A percentile compares a stretch with the other conserved stretches of the same genome.
These are phyloP conservation scores for Oryzias curvinotus DNA, from an alignment of 2,113 vertebrate genomes.

Conservation along the genomic window DNA sequence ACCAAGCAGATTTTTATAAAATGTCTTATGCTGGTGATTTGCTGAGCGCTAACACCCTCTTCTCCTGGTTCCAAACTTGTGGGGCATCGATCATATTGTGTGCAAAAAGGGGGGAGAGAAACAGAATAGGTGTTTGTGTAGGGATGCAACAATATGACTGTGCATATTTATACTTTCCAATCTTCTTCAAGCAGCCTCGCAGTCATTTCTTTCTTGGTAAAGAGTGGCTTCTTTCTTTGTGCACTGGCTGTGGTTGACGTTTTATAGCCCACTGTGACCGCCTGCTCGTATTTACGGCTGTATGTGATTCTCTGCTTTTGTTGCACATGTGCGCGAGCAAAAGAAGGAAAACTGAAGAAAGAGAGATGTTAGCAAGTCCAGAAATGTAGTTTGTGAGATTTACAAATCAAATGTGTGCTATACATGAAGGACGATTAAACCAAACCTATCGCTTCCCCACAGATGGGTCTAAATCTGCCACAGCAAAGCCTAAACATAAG, in stretches of 20 bases:
- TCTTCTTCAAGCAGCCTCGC: conserved; percentile 56
- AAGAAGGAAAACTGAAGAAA: conserved; percentile 17
- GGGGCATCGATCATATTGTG: conserved; percentile 26
- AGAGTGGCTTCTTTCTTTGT: conserved; percentile 56
- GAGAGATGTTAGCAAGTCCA: conserved; percentile 25
- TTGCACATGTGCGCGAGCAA: conserved; percentile 14
- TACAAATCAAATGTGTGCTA: conserved; percentile 55
- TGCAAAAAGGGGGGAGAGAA: conserved; percentile 5
- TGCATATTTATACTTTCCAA: conserved; percentile 44
- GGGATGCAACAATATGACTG: conserved; percentile 44
- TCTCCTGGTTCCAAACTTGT: conserved; percentile 22
- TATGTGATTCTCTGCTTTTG: conserved; percentile 51
- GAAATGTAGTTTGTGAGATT: conserved; percentile 51
- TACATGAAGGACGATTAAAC: conserved; percentile 54
- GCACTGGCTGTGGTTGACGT: conserved; percentile 40
- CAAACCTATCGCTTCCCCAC: conserved; percentile 65
- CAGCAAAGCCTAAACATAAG: conserved; percentile 60
- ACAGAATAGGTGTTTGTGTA: conserved; percentile 37
- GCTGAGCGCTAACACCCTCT: conserved; percentile 34
- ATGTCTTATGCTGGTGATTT: conserved; percentile 44
- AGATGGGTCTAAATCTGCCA: conserved; percentile 67
- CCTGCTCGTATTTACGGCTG: conserved; percentile 33
- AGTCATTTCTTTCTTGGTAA: conserved; percentile 39
- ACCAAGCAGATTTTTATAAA: conserved; percentile 35
- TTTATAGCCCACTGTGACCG: conserved; percentile 48